Percentiles rank a stretch among this genome's conserved stretches.
Conservation (phyloP, 1,140 invertebrate genomes). For the Aphaenogaster floridana region DNA sequence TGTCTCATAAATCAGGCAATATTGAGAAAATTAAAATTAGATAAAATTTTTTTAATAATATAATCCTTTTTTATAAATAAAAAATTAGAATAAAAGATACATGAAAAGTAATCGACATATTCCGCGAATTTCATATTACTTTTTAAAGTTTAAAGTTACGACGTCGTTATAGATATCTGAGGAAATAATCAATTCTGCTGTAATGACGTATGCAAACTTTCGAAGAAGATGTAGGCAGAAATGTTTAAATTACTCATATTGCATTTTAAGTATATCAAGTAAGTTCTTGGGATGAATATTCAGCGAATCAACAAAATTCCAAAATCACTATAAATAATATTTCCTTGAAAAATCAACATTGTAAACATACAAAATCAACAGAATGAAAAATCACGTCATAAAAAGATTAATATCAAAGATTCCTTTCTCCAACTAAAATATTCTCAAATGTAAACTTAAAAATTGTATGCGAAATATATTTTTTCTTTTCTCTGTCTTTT, state of each 20-base stretch:
- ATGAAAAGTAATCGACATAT: neutral
- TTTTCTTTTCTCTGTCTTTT: neutral
- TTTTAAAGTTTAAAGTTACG: neutral
- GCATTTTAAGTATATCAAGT: neutral
- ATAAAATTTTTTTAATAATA: neutral
- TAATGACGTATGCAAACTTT: constrained; percentile 9
- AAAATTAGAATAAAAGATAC: neutral
- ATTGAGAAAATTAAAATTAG: neutral
- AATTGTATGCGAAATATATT: neutral
- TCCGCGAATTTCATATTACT: neutral
- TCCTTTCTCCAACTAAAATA: neutral
- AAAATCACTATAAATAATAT: neutral
- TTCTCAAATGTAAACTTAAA: neutral
- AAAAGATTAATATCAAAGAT: neutral
- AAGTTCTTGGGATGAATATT: neutral
- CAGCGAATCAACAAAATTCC: neutral
- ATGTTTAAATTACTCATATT: constrained; percentile 26
- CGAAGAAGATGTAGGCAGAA: neutral
- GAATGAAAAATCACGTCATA: neutral
- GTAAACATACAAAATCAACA: neutral
- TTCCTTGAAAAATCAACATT: neutral
- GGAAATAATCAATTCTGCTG: neutral
- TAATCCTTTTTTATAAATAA: constrained; percentile 10
- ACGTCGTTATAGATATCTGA: neutral
- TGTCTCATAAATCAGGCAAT: neutral